Conservation (phyloP, 2,113 vertebrate species). For the Typhlomys cinereus region DNA sequence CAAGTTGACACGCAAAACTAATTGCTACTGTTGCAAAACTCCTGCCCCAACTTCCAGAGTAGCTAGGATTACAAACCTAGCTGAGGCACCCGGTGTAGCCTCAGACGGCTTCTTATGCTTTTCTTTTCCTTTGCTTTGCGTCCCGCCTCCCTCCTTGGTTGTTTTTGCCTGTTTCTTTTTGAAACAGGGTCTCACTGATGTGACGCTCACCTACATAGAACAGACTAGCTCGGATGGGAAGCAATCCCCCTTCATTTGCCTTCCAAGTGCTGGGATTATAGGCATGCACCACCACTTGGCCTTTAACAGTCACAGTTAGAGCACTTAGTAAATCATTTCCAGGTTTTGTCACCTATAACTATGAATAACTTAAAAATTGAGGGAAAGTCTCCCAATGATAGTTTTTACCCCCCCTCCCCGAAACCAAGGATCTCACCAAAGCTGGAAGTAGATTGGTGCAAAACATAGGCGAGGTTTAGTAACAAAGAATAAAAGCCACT, state of each 20-base stretch:
- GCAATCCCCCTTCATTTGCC: neutral
- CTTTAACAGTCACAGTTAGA: neutral
- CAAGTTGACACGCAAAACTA: too few relatives aligned
- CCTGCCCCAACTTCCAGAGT: too few relatives aligned
- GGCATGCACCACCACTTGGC: neutral
- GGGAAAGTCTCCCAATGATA: neutral
- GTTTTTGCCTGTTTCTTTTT: too few relatives aligned
- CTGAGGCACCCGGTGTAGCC: too few relatives aligned
- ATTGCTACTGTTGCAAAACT: too few relatives aligned
- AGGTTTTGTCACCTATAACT: neutral
- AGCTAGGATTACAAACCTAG: too few relatives aligned
- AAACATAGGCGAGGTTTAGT: conserved; percentile 46
- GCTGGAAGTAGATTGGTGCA: conserved; percentile 56
- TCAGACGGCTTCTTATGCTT: too few relatives aligned
- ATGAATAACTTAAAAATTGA: neutral
- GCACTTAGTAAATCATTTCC: neutral
- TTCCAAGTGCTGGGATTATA: neutral
- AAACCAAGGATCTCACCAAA: conserved; percentile 38
- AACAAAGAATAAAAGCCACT: conserved; percentile 48
- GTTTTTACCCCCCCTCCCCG: conserved; percentile 36
- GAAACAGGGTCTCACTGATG: too few relatives aligned
- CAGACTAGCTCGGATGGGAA: too few relatives aligned
- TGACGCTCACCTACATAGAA: too few relatives aligned
- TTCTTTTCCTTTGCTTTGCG: too few relatives aligned
- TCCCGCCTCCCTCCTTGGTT: too few relatives aligned